These are phyloP conservation scores for Hestina assimilis DNA, from an alignment of 1,140 invertebrate genomes.

Conservation along the genomic window DNA sequence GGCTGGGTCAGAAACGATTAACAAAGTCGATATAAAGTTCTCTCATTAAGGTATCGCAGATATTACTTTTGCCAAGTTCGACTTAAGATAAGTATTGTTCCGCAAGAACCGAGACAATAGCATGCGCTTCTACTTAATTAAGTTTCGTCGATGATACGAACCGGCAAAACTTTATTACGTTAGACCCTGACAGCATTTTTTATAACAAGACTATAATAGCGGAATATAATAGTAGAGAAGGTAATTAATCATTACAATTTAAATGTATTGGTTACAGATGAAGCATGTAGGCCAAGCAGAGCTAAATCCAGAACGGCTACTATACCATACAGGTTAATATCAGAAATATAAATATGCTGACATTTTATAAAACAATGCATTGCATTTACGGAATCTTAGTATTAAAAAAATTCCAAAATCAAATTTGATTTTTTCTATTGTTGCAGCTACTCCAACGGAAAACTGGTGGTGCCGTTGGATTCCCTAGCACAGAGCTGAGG, in stretches of 20 bases:
- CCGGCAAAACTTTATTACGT: conserved; percentile 43
- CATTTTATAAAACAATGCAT: conserved; percentile 7
- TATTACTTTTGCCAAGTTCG: conserved; percentile 72
- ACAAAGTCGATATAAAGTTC: conserved; percentile 74
- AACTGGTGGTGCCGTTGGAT: conserved; percentile 79
- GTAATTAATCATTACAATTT: conserved; percentile 36
- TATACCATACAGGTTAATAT: conserved; percentile 72
- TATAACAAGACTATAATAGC: background rate
- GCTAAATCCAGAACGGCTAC: conserved; percentile 75
- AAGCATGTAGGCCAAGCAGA: conserved; percentile 75
- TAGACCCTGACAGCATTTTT: conserved; percentile 10
- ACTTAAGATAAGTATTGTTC: conserved; percentile 73
- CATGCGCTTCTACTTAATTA: conserved; percentile 71
- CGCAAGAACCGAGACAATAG: conserved; percentile 67
- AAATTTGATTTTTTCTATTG: conserved; percentile 38
- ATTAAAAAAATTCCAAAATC: background rate
- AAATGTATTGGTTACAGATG: conserved; percentile 74
- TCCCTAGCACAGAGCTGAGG: conserved; percentile 76
- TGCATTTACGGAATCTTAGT: conserved; percentile 1
- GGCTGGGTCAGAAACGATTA: conserved; percentile 62
- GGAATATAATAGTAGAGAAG: background rate
- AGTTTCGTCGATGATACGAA: conserved; percentile 53
- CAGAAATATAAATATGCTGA: conserved; percentile 16
- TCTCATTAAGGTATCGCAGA: conserved; percentile 75
- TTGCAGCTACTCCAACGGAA: conserved; percentile 77